phyloP scores from a whole-genome alignment of 1,140 invertebrate genomes.

The Amyelois transitella region DNA sequence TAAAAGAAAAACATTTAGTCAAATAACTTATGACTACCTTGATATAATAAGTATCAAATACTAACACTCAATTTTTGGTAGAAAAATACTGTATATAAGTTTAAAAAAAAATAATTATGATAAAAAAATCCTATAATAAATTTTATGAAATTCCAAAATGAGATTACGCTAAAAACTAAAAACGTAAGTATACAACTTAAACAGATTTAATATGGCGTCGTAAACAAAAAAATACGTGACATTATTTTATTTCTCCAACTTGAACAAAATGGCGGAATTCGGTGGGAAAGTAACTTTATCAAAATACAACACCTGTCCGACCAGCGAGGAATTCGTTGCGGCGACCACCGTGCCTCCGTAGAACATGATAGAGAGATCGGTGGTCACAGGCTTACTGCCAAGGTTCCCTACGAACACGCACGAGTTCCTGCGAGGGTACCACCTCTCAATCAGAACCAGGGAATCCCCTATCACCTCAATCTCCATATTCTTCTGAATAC shows the following conservation, averaged over 20 bases:
- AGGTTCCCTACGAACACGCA: constrained; percentile 84
- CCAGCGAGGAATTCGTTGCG: constrained; percentile 73
- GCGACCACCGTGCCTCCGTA: constrained; percentile 84
- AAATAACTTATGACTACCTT: no score
- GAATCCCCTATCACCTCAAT: constrained; percentile 78
- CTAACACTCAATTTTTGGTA: no score
- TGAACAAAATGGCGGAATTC: constrained; percentile 79
- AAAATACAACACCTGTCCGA: constrained; percentile 79
- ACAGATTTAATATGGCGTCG: no score
- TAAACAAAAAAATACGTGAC: background rate
- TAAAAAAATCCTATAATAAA: no score
- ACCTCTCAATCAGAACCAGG: constrained; percentile 82
- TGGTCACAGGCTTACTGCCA: constrained; percentile 73
- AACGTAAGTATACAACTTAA: no score
- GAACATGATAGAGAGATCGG: constrained; percentile 82
- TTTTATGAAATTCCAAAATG: no score
- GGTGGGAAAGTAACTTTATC: constrained; percentile 77
- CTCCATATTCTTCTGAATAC: constrained; percentile 77
- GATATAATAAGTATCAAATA: no score
- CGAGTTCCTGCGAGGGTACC: constrained; percentile 83
- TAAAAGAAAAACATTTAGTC: no score
- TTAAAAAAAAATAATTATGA: no score
- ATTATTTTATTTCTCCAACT: constrained; percentile 78
- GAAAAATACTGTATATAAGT: no score
- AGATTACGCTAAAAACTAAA: no score